phyloP scores from a whole-genome alignment of 2,113 vertebrate genomes.

The Papio anubis region DNA sequence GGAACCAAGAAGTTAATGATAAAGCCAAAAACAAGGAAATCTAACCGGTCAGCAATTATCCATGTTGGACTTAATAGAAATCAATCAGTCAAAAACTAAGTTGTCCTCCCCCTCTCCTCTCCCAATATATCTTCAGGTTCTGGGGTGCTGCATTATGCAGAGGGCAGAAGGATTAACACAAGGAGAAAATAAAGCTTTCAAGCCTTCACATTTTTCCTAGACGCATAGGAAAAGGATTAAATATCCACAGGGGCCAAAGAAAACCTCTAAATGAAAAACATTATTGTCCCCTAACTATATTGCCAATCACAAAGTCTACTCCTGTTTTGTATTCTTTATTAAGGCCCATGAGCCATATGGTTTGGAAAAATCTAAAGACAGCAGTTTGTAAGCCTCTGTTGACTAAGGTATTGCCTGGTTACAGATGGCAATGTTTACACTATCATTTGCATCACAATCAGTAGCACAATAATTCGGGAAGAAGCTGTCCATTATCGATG shows the following conservation, averaged over 20 bases:
- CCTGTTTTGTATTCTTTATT: slow-evolving; percentile 6
- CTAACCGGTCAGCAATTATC: slow-evolving; percentile 15
- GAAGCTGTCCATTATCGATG: not conserved
- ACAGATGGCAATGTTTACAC: slow-evolving; percentile 36
- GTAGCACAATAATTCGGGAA: not conserved
- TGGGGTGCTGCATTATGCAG: not conserved
- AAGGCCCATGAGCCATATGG: not conserved
- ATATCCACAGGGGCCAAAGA: not conserved
- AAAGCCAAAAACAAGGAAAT: slow-evolving; percentile 40
- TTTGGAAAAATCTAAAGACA: slow-evolving; percentile 35
- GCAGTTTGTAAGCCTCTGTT: slow-evolving; percentile 17
- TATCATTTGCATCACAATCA: slow-evolving; percentile 53
- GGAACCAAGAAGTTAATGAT: slow-evolving; percentile 46
- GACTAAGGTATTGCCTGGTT: slow-evolving; percentile 50
- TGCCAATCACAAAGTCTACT: not conserved
- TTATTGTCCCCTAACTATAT: not conserved
- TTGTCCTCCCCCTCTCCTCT: not conserved
- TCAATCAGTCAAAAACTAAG: not conserved
- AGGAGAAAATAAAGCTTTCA: slow-evolving; percentile 29
- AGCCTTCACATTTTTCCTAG: not conserved
- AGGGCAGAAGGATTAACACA: not conserved
- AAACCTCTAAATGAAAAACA: slow-evolving; percentile 37
- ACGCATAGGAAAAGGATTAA: slow-evolving; percentile 14
- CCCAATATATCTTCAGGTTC: not conserved
- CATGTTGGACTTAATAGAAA: slow-evolving; percentile 35